Base-by-base conservation (phyloP, 2,888 invertebrate genomes). In the Eudemis profundana region DNA sequence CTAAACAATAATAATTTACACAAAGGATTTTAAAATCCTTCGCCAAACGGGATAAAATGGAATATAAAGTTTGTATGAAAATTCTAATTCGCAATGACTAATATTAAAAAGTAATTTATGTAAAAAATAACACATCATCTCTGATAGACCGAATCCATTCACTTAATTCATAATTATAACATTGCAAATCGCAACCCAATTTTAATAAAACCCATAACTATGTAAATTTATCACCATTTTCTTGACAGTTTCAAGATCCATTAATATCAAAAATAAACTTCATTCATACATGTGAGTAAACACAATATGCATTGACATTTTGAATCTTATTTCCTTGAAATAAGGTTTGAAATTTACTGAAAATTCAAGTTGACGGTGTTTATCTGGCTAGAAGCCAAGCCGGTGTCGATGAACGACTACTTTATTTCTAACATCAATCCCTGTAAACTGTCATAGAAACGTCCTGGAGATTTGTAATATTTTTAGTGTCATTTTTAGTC, bases 381-480 rank as follows among this genome's bases (percentile, higher is more conserved):
- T 59, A 51, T 50, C 53, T 67, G 67, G 67, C 42, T 27, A 0
- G 17, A 2, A 42, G 67, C 67, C 67, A 67, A 29, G 12, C 23
- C 38, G 8, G 47, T 63, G 67, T 78, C 78, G 71, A 73, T 72
- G 74, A 70, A 77, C 78, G 76, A 73, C 74, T 77, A 74, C 73
- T 82, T 77, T 82, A 80, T 79, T 77, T 74, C 73, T 67, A 72
- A 69, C 79, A 78, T 82, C 74, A 74, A 78, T 83, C 78, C 76
- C 75, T 70, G 29, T 54, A 7, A 53, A 60, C 19, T 66, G 47
- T 33, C 62, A 67, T 59, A 50, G 38, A 44, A 17, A 62, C 40
- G 47, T 62, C 53, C 46, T 51, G 51, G 40, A 57, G 38, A 62
- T 57, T 27, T 54, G 47, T 23, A 15, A 57, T 57, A 29, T 17